These are phyloP conservation scores for Bhutanitis thaidina DNA, from an alignment of 2,888 invertebrate genomes.

Conservation along the genomic window DNA sequence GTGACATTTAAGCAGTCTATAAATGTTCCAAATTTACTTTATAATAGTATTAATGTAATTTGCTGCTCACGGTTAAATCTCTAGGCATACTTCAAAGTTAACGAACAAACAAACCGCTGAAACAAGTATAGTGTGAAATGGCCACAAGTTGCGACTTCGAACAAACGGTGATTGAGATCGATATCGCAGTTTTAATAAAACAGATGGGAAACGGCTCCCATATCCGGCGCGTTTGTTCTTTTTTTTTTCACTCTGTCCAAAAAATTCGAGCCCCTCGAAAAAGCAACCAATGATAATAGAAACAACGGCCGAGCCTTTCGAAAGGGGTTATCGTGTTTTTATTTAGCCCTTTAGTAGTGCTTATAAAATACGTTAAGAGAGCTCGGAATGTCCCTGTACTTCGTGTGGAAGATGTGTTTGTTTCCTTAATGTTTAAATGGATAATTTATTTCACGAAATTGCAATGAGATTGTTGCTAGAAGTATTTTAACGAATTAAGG, in stretches of 20 bases:
- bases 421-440: background rate
- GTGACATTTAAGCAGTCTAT: too few relatives aligned
- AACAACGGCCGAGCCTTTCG: slow-evolving; percentile 58
- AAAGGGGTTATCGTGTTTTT: slow-evolving; percentile 72
- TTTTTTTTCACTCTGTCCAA: slow-evolving; percentile 53
- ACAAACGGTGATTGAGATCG: slow-evolving; percentile 60
- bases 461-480: too few relatives aligned
- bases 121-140: slow-evolving; percentile 12
- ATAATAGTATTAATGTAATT: too few relatives aligned
- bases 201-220: slow-evolving; percentile 67
- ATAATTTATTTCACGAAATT: too few relatives aligned
- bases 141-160: slow-evolving; percentile 29
- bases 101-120: too few relatives aligned
- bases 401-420: background rate
- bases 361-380: slow-evolving; percentile 60
- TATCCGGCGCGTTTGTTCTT: slow-evolving; percentile 63
- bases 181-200: slow-evolving; percentile 76
- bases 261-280: slow-evolving; percentile 60
- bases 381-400: slow-evolving; percentile 17
- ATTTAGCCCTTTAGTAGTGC: slow-evolving; percentile 49
- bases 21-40: too few relatives aligned
- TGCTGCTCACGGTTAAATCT: too few relatives aligned
- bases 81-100: too few relatives aligned
- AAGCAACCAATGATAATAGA: slow-evolving; percentile 73
- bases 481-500: too few relatives aligned